Conservation (phyloP, 2,888 invertebrate species). For the Phytoseiulus persimilis region DNA sequence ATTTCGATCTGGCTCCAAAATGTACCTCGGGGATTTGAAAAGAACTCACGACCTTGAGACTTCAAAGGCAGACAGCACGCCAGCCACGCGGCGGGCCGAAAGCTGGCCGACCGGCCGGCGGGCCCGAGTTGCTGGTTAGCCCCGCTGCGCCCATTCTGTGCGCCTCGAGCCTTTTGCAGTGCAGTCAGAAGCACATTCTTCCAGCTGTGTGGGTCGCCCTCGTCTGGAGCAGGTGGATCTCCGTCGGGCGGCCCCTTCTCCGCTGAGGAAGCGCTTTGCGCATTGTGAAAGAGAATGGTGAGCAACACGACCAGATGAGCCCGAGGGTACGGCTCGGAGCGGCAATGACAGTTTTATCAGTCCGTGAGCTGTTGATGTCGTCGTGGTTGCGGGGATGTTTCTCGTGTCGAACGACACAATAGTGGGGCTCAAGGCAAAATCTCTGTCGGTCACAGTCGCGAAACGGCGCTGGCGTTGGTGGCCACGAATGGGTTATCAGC, state of each 20-base stretch:
- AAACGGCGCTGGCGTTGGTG: neutral
- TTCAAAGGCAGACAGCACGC: neutral
- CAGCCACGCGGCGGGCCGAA: neutral
- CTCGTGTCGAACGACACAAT: neutral
- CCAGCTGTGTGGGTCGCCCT: neutral
- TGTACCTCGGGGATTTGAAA: neutral
- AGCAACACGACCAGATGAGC: neutral
- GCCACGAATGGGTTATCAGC: neutral
- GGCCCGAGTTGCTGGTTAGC: neutral
- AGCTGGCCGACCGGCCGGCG: neutral
- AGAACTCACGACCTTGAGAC: constrained; percentile 5
- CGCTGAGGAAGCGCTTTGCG: neutral
- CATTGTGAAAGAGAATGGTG: neutral
- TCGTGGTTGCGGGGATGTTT: neutral
- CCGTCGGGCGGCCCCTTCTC: neutral
- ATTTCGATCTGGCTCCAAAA: neutral
- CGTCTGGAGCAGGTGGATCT: neutral
- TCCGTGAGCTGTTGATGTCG: neutral
- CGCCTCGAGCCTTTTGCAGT: neutral
- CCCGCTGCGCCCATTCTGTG: neutral
- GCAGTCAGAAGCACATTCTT: neutral
- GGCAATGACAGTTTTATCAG: neutral
- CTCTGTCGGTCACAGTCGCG: neutral
- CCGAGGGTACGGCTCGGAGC: neutral
- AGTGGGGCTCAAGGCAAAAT: neutral